Percentiles rank a stretch among this genome's conserved stretches.
phyloP scores from a whole-genome alignment of 2,888 invertebrate genomes.

The Axea sp. region DNA sequence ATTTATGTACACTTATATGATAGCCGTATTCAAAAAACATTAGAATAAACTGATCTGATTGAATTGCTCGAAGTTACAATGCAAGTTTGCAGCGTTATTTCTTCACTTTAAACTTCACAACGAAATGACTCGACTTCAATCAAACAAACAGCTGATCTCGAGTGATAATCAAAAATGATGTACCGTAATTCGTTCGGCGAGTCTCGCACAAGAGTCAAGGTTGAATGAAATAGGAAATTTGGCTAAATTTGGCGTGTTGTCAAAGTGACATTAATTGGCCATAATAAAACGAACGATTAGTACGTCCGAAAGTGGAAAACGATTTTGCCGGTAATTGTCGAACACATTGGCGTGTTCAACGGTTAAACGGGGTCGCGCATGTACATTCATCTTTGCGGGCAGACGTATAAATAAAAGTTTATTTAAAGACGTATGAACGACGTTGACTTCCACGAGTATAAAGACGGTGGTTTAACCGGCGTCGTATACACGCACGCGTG shows the following conservation, averaged over 20 bases:
- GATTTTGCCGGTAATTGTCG: slow-evolving; percentile 51
- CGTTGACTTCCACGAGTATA: slow-evolving; percentile 65
- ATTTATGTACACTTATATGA: too few species aligned
- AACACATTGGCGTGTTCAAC: slow-evolving; percentile 29
- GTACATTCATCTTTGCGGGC: slow-evolving; percentile 75
- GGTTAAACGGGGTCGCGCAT: slow-evolving; percentile 64
- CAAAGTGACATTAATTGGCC: slow-evolving; percentile 57
- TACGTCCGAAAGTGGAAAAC: slow-evolving; percentile 42
- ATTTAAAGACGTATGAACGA: slow-evolving; percentile 76
- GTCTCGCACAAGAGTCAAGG: slow-evolving; percentile 47
- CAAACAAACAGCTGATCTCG: too few species aligned
- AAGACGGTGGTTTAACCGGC: slow-evolving; percentile 58
- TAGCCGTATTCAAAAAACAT: too few species aligned
- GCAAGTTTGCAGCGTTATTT: too few species aligned
- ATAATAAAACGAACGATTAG: slow-evolving; percentile 47
- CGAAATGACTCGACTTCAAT: too few species aligned
- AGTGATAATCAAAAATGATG: too few species aligned
- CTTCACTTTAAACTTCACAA: too few species aligned
- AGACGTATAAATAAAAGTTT: slow-evolving; percentile 78
- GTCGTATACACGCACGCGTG: slow-evolving; percentile 23
- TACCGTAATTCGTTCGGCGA: slow-evolving; percentile 1
- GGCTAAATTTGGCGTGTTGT: slow-evolving; percentile 46
- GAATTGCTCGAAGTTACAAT: too few species aligned
- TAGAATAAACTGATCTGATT: too few species aligned
- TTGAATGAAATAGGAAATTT: slow-evolving; percentile 34